Base-by-base conservation (phyloP, 1,140 invertebrate species). In the Saccostrea cuccullata region DNA sequence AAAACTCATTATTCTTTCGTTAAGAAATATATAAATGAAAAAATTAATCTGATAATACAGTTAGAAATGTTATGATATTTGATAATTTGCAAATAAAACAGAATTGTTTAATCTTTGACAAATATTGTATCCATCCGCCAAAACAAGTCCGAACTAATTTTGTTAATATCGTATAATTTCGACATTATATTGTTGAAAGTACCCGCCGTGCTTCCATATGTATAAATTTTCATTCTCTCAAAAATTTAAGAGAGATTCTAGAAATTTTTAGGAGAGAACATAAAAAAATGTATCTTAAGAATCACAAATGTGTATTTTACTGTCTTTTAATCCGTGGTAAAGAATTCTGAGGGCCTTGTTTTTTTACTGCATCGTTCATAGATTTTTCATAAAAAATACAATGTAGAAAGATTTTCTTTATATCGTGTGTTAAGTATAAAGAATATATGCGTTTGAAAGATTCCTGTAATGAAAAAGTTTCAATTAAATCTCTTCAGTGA, bases 81-180 rank as follows among this genome's bases (percentile, higher is more conserved):
- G 5, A 20, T 36, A 20, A 20, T 64, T 64, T 64, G 58, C 17
- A 17, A 2, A 6, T 64, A 17, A 64, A 64, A 6, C 17, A 17
- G 17, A 64, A 64, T 6, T 64, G 17, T 20, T 64, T 17, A 64
- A 64, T 64, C 13, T 64, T 64, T 64, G n/a, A 20, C 5, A 77
- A 77, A 30, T 36, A 15, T 77, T 36, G 30, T 77, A 77, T 77
- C 30, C 70, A 77, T 77, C 9, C 70, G 70, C 70, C 70, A 13
- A 30, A 26, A 26, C 26, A 77, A 26, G 15, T 11, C 26, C 23
- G 70, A 77, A 30, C 70, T 77, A 36, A 30, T 77, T 77, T 30
- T 77, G 70, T 77, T 36, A 15, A 26, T 13, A 6, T 2, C 70
- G 70, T 77, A 77, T 77, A 77, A 30, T 77, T 77, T 30, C 26